phyloP scores from a whole-genome alignment of 2,113 vertebrate genomes.

The Channa argus region DNA sequence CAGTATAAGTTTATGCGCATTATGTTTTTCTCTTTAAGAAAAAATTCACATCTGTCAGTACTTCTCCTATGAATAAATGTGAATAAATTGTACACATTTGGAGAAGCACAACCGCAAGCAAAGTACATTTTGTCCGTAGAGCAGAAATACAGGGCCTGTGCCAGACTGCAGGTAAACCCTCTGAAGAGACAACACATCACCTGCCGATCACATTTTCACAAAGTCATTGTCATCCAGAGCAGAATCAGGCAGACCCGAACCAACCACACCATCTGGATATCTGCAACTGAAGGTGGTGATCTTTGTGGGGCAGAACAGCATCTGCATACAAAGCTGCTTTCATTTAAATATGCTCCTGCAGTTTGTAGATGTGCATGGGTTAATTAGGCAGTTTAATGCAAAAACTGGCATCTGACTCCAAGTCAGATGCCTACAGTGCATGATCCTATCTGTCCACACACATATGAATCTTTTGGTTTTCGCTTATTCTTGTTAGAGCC shows the following conservation, averaged over 20 bases:
- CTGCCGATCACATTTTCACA: slow-evolving; percentile 12
- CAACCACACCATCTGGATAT: slow-evolving; percentile 51
- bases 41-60: not conserved
- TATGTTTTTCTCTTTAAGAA: not conserved
- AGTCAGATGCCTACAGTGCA: not conserved
- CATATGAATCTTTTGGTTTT: not conserved
- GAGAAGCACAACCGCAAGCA: not conserved
- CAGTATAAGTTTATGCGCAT: not conserved
- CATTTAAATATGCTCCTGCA: not conserved
- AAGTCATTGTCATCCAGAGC: slow-evolving; percentile 30
- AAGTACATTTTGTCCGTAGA: not conserved
- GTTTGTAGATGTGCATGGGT: not conserved
- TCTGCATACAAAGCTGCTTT: slow-evolving; percentile 48
- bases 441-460: too few relatives aligned
- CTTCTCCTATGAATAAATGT: not conserved
- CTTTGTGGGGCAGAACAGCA: slow-evolving; percentile 7
- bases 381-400: too few relatives aligned
- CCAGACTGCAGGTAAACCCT: not conserved
- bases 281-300: slow-evolving; percentile 35
- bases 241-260: slow-evolving; percentile 4
- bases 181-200: not conserved
- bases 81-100: not conserved
- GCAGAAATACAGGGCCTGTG: not conserved
- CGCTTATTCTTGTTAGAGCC: too few relatives aligned
- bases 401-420: not conserved